Evolutionary conservation across 92 coral and sea anemone species (phyloP), one percentile per base, ranked within the genome.

Genomic region (Porites evermanni): DNA sequence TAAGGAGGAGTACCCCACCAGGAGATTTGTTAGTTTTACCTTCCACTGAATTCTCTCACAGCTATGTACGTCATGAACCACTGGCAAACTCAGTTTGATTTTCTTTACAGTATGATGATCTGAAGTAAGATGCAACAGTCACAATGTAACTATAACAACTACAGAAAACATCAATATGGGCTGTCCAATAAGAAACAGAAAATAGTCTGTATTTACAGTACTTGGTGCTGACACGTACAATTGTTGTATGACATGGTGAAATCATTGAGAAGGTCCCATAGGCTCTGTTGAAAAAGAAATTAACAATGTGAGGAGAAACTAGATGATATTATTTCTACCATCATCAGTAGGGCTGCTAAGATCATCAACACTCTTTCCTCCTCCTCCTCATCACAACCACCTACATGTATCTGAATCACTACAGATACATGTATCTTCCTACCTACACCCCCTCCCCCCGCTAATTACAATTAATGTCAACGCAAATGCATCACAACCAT

Each of bases 41-140:
- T 92, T 95, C 99, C 99, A 97, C 59, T 93, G 88, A 54, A 97
- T 95, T 53, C 81, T 93, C 79, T 97, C 99, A 83, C 93, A 95
- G 94, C 99, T 97, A 80, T 97, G 99, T 11, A 94, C 79, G 75
- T 97, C 99, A 85, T 97, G 99, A n/a, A 92, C 96, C 26, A 97
- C 83, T 1, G 99, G 98, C 38, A 93, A 70, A 79, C 99, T 93
- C 20, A 97, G 86, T 81, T 95, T 97, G 61, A 97, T 85, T 66
- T 92, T 97, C 95, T 95, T 97, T 16, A 97, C 94, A 63, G 93
- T 86, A 74, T 97, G 99, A 67, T 85, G 90, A 87, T 96, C 98
- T 92, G 85, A 51, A 72, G 75, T 3, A 7, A 68, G 66, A 29
- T 14, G 26, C 26, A 16, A 24, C 53, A 17, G 17, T 18, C 61